Evolutionary conservation across 2,888 invertebrate species (phyloP).

Genomic region (Himalopsyche kuldschensis): DNA sequence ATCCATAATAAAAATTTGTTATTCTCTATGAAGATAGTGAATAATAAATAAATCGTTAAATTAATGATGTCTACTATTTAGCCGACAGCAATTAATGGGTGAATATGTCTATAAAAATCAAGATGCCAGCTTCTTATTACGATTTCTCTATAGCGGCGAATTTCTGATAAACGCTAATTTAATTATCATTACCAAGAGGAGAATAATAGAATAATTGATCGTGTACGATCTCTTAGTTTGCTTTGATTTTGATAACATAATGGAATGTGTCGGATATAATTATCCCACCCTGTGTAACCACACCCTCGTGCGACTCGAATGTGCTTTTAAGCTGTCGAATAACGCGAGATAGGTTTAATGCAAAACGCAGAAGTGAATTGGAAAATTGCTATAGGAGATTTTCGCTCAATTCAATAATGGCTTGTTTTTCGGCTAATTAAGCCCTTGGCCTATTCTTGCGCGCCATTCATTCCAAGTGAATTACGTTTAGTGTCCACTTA

Average conservation of each 20-base stretch:
- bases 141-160: background rate
- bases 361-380: conserved; percentile 8
- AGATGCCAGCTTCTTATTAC: background rate
- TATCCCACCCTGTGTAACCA: background rate
- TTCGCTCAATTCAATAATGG: conserved; percentile 1
- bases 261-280: background rate
- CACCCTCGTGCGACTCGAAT: background rate
- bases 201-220: background rate
- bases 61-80: too few relatives aligned
- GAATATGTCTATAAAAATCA: background rate
- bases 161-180: background rate
- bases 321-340: conserved; percentile 7
- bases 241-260: background rate
- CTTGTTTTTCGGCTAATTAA: conserved; percentile 23
- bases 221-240: background rate
- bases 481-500: background rate
- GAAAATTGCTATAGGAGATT: background rate
- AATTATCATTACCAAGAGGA: background rate
- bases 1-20: too few relatives aligned
- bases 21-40: too few relatives aligned
- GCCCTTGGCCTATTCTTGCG: background rate
- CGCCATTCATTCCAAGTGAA: background rate
- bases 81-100: background rate
- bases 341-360: conserved; percentile 3
- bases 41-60: too few relatives aligned